Conservation (phyloP, 2,797 vertebrate genomes). For the Sebastes trivittatus region DNA sequence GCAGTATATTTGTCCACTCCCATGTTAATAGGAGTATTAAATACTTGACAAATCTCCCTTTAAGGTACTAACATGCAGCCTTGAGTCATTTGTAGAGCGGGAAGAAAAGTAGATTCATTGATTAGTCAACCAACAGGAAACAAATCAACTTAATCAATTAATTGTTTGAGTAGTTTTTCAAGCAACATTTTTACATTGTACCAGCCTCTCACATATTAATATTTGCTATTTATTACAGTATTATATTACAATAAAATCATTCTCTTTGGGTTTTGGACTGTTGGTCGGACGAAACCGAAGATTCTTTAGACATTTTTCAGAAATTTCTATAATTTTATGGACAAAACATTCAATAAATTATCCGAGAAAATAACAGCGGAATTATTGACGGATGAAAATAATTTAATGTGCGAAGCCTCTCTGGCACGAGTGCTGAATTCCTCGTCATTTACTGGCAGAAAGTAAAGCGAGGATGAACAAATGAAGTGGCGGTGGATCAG, state of each 20-base stretch:
- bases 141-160: neutral
- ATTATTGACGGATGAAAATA: neutral
- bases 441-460: neutral
- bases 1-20: accelerated
- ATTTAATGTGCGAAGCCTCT: neutral
- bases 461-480: neutral
- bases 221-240: neutral
- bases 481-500: neutral
- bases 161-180: neutral
- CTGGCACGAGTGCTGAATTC: neutral
- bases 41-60: no score
- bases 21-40: no score
- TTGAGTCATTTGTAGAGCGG: neutral
- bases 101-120: neutral
- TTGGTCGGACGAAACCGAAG: neutral
- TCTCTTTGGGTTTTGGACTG: neutral
- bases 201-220: neutral
- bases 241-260: neutral
- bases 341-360: neutral
- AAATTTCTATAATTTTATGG: neutral
- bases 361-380: neutral
- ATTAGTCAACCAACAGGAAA: neutral
- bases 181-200: neutral
- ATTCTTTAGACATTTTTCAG: neutral
- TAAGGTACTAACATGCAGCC: neutral